These are phyloP conservation scores for Helicoverpa assulta DNA, from an alignment of 2,888 invertebrate species.

Conservation along the genomic window DNA sequence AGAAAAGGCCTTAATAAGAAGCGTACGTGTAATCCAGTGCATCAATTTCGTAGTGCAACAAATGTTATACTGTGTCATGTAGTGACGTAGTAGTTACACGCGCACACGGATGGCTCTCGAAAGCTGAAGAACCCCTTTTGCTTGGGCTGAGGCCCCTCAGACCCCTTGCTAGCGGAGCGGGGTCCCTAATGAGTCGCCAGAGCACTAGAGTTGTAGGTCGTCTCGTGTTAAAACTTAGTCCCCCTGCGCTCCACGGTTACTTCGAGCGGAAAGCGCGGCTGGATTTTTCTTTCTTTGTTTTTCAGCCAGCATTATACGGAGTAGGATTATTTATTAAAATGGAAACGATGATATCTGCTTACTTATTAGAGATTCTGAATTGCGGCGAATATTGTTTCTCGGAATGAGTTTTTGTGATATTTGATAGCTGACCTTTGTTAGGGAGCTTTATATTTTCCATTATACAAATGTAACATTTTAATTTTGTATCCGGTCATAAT, in stretches of 20 bases:
- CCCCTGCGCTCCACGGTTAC: conserved; percentile 82
- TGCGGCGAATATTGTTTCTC: conserved; percentile 47
- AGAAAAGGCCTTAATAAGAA: conserved; percentile 45
- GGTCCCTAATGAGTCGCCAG: conserved; percentile 89
- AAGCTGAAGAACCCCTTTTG: conserved; percentile 83
- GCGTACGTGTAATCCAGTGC: conserved; percentile 40
- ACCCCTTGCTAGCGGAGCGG: conserved; percentile 78
- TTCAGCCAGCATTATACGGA: conserved; percentile 65
- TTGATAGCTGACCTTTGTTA: conserved; percentile 24
- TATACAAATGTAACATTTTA: conserved; percentile 3
- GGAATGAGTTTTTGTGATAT: conserved; percentile 48
- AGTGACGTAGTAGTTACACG: conserved; percentile 75
- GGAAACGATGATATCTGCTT: conserved; percentile 50
- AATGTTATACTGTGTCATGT: conserved; percentile 64
- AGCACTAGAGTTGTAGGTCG: conserved; percentile 89
- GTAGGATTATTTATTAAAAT: conserved; percentile 74
- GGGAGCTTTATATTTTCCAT: conserved; percentile 3
- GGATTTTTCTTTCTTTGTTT: conserved; percentile 83
- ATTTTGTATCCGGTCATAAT: background rate
- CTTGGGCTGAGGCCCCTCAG: conserved; percentile 82
- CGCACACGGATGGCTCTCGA: conserved; percentile 83
- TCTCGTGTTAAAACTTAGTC: conserved; percentile 82
- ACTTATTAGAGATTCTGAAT: conserved; percentile 44
- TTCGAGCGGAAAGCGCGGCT: conserved; percentile 79
- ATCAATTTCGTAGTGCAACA: conserved; percentile 39